Conservation (phyloP, 2,888 invertebrate species). For the Mythimna ferrago region DNA sequence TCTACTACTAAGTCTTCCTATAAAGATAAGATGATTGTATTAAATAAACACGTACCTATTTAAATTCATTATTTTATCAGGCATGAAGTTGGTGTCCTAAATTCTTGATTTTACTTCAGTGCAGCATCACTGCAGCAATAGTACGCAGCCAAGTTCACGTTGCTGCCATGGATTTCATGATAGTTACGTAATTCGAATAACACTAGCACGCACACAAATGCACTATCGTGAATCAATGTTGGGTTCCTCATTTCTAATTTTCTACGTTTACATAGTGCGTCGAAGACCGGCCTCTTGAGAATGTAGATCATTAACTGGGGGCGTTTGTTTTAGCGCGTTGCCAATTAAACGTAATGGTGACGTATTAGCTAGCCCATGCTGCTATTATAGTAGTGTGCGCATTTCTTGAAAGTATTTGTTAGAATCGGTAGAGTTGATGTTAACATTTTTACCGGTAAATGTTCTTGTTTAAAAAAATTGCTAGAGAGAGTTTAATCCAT, state of each 20-base stretch:
- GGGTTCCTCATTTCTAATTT: constrained; percentile 60
- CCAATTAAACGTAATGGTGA: constrained; percentile 60
- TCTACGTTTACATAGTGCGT: constrained; percentile 45
- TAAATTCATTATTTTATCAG: neutral
- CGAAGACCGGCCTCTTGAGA: constrained; percentile 48
- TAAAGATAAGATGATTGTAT: neutral
- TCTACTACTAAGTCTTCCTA: neutral
- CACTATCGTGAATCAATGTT: constrained; percentile 42
- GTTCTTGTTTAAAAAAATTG: neutral
- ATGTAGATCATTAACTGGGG: constrained; percentile 38
- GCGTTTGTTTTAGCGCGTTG: constrained; percentile 46
- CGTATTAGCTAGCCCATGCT: constrained; percentile 40
- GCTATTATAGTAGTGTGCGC: constrained; percentile 20
- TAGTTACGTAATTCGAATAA: constrained; percentile 54
- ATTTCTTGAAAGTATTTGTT: constrained; percentile 29
- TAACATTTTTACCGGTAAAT: neutral
- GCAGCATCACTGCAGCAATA: constrained; percentile 50
- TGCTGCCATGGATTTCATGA: constrained; percentile 50
- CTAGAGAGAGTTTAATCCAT: neutral
- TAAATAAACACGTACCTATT: constrained; percentile 8
- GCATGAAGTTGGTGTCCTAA: neutral
- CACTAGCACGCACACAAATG: constrained; percentile 33
- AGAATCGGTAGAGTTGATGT: constrained; percentile 7
- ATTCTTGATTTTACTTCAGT: constrained; percentile 45
- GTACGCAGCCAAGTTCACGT: constrained; percentile 53